These are phyloP conservation scores for Ligdia adustata DNA, from an alignment of 2,888 invertebrate species.

Conservation along the genomic window DNA sequence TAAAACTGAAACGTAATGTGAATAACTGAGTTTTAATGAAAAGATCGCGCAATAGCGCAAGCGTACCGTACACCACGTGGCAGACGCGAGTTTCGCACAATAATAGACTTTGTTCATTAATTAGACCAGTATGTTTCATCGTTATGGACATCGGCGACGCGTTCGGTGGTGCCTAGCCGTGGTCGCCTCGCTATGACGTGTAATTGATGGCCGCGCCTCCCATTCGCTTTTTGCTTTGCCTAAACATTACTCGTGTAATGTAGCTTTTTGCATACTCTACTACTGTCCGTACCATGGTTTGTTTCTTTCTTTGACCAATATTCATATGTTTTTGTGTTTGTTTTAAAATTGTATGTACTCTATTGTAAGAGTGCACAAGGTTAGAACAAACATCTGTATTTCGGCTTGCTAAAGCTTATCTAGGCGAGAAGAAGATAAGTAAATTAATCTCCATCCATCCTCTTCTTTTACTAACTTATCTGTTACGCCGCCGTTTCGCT, in stretches of 20 bases:
- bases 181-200: constrained; percentile 41
- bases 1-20: constrained; percentile 16
- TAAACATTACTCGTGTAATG: constrained; percentile 44
- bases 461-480: constrained; percentile 56
- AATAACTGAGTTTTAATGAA: constrained; percentile 20
- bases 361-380: too few species aligned
- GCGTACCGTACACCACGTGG: constrained; percentile 33
- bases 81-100: constrained; percentile 56
- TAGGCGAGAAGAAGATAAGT: constrained; percentile 41
- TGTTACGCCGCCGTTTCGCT: constrained; percentile 57
- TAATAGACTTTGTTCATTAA: constrained; percentile 74
- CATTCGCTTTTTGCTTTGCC: constrained; percentile 49
- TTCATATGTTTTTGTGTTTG: too few species aligned
- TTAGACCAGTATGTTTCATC: constrained; percentile 75
- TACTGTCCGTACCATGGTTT: constrained; percentile 25
- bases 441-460: constrained; percentile 59
- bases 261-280: constrained; percentile 34
- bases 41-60: constrained; percentile 26
- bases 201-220: constrained; percentile 53
- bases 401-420: constrained; percentile 9
- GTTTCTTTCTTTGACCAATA: constrained; percentile 12
- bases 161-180: constrained; percentile 36
- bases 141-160: constrained; percentile 71
- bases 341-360: too few species aligned
- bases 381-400: too few species aligned